Percentiles rank a stretch among this genome's conserved stretches.
Conservation (phyloP, 2,888 invertebrate genomes). For the Phania funesta region DNA sequence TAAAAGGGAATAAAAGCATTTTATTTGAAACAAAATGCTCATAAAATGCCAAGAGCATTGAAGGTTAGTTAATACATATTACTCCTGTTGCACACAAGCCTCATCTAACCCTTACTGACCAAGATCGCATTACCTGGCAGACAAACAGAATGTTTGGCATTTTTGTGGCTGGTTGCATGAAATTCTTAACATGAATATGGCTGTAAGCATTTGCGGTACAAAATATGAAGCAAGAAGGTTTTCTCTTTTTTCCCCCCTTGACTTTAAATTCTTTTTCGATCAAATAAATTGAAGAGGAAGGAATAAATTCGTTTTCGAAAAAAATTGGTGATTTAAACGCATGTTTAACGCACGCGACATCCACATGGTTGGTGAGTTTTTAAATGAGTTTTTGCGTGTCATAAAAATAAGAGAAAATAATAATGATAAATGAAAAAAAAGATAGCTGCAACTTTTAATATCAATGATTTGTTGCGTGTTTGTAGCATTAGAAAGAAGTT, state of each 20-base stretch:
- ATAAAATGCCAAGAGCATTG: constrained; percentile 58
- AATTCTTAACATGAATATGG: constrained; percentile 55
- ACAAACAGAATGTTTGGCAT: constrained; percentile 27
- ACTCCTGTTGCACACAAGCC: background rate
- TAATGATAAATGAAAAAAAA: background rate
- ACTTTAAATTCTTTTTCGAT: constrained; percentile 42
- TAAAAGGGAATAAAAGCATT: background rate
- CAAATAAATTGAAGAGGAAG: background rate
- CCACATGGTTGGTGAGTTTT: constrained; percentile 48
- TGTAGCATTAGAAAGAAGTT: constrained; percentile 38
- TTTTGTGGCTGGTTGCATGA: constrained; percentile 44
- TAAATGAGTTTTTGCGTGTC: constrained; percentile 67
- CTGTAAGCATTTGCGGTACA: constrained; percentile 45
- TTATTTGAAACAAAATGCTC: constrained; percentile 5
- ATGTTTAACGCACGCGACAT: constrained; percentile 67
- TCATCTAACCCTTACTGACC: background rate
- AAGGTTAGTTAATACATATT: constrained; percentile 2
- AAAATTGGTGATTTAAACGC: constrained; percentile 68
- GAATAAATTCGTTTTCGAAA: constrained; percentile 67
- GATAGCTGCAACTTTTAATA: constrained; percentile 34
- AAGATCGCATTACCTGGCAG: background rate
- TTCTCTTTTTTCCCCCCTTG: constrained; percentile 14
- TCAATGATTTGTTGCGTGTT: constrained; percentile 65
- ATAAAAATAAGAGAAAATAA: constrained; percentile 28
- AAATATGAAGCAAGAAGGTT: constrained; percentile 29